These are phyloP conservation scores for Thamnaconus septentrionalis DNA, from an alignment of 2,113 vertebrate genomes.

Conservation along the genomic window DNA sequence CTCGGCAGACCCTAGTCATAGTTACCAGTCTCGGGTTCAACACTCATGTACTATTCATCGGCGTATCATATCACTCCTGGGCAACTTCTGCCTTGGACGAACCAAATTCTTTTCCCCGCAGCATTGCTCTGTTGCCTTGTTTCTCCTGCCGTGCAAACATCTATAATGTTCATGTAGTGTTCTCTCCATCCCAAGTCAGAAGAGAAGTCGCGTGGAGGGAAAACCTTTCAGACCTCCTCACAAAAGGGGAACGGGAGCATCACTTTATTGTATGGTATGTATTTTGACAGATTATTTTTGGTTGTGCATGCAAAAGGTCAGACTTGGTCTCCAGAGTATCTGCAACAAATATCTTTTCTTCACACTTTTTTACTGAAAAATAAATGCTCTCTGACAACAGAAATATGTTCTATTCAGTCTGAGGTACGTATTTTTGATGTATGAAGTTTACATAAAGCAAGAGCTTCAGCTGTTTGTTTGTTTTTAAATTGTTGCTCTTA, in stretches of 20 bases:
- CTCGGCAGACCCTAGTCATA: constrained; percentile 73
- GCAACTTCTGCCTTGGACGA: constrained; percentile 62
- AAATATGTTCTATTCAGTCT: no score
- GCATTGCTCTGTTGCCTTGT: constrained; percentile 64
- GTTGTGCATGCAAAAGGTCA: not conserved
- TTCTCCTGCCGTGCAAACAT: constrained; percentile 46
- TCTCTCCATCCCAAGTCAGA: constrained; percentile 9
- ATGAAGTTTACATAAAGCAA: no score
- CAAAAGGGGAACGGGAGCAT: constrained; percentile 18
- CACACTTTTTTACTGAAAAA: no score
- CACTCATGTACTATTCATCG: constrained; percentile 85
- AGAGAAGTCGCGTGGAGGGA: constrained; percentile 12
- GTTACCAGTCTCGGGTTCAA: constrained; percentile 80
- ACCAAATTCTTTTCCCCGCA: constrained; percentile 71
- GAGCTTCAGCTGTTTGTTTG: no score
- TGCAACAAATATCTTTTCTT: not conserved
- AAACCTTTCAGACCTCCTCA: constrained; percentile 27
- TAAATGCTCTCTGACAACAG: no score
- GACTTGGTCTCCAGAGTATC: not conserved
- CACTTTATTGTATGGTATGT: constrained; percentile 68
- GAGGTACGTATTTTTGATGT: no score
- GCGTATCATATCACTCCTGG: constrained; percentile 79
- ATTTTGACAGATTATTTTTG: constrained; percentile 7
- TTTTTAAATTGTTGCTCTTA: no score
- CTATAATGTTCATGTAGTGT: constrained; percentile 59